These are phyloP conservation scores for Micronisus gabar DNA, from an alignment of 2,113 vertebrate genomes.

Conservation along the genomic window DNA sequence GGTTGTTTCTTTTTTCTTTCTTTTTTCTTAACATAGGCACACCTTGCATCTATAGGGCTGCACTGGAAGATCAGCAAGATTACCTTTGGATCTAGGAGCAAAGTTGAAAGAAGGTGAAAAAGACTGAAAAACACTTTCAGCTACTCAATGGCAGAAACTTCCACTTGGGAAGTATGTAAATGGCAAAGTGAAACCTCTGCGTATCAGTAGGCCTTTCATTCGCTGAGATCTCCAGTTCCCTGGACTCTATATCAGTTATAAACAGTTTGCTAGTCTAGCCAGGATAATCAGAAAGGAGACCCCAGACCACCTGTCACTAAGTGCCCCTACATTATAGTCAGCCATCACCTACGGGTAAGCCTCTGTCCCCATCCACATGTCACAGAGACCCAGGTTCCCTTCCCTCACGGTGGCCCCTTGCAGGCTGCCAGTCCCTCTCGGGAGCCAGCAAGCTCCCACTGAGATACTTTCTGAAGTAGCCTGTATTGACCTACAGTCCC, in stretches of 20 bases:
- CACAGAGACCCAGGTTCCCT: not conserved
- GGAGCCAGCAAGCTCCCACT: not conserved
- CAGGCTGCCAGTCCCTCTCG: not conserved
- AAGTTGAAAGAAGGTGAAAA: not conserved
- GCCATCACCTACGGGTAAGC: not conserved
- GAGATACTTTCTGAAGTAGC: not conserved
- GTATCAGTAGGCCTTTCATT: not conserved
- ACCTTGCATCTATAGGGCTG: not conserved
- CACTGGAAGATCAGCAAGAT: not conserved
- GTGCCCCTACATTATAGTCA: not conserved
- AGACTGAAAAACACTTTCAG: not conserved
- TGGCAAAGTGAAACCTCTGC: not conserved
- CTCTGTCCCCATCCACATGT: not conserved
- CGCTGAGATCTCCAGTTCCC: not conserved
- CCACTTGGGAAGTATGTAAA: not conserved
- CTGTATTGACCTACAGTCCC: not conserved
- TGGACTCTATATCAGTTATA: not conserved
- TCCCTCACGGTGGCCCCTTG: not conserved
- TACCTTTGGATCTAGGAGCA: not conserved
- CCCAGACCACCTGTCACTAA: not conserved
- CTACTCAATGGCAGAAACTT: not conserved
- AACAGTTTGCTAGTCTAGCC: not conserved
- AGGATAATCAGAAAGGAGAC: not conserved
- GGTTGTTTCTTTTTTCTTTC: fast-evolving
- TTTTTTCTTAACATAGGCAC: not conserved